These are phyloP conservation scores for Micromys minutus DNA, from an alignment of 2,113 vertebrate genomes.

Conservation along the genomic window DNA sequence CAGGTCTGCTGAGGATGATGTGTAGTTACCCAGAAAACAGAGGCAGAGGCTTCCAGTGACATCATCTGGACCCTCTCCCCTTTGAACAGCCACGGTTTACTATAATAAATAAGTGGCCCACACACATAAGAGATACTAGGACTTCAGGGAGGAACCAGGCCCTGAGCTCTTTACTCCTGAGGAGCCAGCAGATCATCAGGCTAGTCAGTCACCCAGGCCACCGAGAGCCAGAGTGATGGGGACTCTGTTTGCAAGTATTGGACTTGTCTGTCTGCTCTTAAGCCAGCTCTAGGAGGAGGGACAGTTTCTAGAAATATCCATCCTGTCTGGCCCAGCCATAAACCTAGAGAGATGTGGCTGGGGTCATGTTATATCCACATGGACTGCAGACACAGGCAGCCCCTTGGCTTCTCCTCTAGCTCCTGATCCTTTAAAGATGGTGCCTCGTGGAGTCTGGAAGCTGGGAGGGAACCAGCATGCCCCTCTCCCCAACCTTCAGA, in stretches of 20 bases:
- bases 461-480: not conserved
- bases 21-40: not conserved
- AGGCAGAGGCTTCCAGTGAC: not conserved
- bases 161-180: not conserved
- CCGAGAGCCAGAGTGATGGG: not conserved
- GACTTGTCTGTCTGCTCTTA: not conserved
- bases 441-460: not conserved
- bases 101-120: not conserved
- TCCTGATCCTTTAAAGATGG: not conserved
- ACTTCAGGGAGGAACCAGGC: not conserved
- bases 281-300: not conserved
- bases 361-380: not conserved
- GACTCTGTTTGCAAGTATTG: not conserved
- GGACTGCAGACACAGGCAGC: too few species aligned
- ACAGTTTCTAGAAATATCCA: not conserved
- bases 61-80: not conserved
- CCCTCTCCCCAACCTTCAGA: rapidly evolving
- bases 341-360: not conserved
- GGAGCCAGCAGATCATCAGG: not conserved
- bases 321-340: not conserved
- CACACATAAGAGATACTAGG: not conserved
- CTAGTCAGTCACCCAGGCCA: not conserved
- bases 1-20: not conserved
- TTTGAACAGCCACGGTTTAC: not conserved
- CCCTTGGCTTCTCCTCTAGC: not conserved